Percentiles rank a stretch among this genome's conserved stretches.
Evolutionary conservation across 2,797 vertebrate genomes (phyloP).

Genomic region (Neostethus bicornis): DNA sequence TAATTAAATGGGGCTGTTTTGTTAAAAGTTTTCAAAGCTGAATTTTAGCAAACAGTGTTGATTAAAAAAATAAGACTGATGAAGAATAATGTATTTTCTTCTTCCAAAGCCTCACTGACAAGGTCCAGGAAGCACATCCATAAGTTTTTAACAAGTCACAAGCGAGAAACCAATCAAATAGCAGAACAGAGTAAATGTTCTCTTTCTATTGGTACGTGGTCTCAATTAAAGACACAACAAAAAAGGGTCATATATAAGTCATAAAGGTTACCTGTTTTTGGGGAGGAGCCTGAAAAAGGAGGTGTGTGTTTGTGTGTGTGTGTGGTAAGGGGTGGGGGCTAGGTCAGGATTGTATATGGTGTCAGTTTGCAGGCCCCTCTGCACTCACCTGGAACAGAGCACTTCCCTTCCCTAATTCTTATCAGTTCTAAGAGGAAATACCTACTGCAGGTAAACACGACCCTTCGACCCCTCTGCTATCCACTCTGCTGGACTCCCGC

Average conservation of each 20-base stretch:
- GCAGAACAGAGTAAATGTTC: background rate
- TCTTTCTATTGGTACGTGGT: background rate
- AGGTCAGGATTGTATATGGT: slow-evolving; percentile 80
- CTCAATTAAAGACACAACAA: background rate
- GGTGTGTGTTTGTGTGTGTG: no score
- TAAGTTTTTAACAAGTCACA: background rate
- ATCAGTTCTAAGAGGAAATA: slow-evolving; percentile 96
- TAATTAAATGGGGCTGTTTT: background rate
- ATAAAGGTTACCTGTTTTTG: slow-evolving; percentile 52
- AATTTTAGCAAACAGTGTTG: background rate
- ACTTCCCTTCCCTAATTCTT: slow-evolving; percentile 93
- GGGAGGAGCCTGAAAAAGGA: slow-evolving; percentile 36
- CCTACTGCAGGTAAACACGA: slow-evolving; percentile 96
- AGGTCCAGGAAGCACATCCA: background rate
- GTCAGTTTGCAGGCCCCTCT: slow-evolving; percentile 84
- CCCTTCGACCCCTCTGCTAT: slow-evolving; percentile 79
- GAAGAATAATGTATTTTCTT: background rate
- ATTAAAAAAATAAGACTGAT: background rate
- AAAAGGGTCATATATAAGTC: slow-evolving; percentile 46
- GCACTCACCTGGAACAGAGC: slow-evolving; percentile 96
- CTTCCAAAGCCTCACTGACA: background rate
- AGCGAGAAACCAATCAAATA: background rate
- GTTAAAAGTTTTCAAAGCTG: background rate
- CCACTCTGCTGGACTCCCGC: slow-evolving; percentile 48
- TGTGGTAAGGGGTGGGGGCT: slow-evolving; percentile 55